Evolutionary conservation across 2,113 vertebrate species (phyloP).

Genomic region (Periophthalmus modestus): DNA sequence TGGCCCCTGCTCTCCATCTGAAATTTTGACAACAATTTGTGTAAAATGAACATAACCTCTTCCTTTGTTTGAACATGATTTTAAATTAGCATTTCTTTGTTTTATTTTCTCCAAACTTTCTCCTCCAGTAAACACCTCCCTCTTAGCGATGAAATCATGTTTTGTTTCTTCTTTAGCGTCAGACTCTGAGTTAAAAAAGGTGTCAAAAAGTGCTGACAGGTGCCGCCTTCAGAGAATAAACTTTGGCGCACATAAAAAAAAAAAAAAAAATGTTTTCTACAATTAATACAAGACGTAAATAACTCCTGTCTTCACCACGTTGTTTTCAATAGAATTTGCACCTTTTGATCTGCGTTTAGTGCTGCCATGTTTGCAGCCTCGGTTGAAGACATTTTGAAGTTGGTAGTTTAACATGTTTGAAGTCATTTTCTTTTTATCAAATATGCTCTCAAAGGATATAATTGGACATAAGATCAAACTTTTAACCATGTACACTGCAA

Average conservation of each 20-base stretch:
- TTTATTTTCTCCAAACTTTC: not conserved
- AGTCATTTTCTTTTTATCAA: not conserved
- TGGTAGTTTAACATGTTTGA: not conserved
- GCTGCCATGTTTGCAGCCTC: not conserved
- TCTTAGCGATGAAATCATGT: not conserved
- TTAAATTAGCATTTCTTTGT: not conserved
- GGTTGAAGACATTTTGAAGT: not conserved
- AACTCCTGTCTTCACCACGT: not conserved
- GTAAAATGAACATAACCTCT: not conserved
- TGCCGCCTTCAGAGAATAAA: not conserved
- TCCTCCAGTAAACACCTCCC: not conserved
- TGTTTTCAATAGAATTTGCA: not conserved
- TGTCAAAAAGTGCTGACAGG: not conserved
- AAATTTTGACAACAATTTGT: too few relatives aligned
- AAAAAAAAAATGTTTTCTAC: not conserved
- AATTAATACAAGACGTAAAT: slow-evolving; percentile 3
- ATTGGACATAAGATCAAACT: not conserved
- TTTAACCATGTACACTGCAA: not conserved
- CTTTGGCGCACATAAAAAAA: not conserved
- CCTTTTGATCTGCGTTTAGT: slow-evolving; percentile 3
- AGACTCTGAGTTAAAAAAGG: not conserved
- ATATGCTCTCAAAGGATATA: not conserved
- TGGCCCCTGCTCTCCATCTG: too few relatives aligned
- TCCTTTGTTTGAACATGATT: not conserved
- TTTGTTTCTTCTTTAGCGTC: not conserved